Conservation (phyloP, 2,888 invertebrate genomes). For the Stomorhina lunata region DNA sequence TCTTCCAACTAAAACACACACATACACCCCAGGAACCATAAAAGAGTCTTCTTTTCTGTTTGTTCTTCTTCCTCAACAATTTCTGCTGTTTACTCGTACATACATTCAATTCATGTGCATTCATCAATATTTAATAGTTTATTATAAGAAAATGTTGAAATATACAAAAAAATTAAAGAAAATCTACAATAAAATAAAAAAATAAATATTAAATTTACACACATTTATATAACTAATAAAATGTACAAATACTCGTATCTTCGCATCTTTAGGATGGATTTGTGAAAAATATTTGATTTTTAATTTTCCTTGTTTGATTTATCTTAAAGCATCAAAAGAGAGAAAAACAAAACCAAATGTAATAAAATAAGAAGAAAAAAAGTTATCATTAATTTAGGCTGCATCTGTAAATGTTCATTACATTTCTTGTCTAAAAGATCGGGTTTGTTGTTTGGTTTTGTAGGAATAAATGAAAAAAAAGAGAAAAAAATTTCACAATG, state of each 20-base stretch:
- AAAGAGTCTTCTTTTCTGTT: background rate
- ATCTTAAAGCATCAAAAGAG: no score
- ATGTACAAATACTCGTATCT: background rate
- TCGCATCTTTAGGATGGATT: background rate
- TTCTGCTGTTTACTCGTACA: conserved; percentile 25
- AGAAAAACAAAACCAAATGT: conserved; percentile 6
- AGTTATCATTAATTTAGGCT: conserved; percentile 42
- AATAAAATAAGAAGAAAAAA: conserved; percentile 25
- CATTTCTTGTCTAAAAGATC: background rate
- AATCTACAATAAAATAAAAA: conserved; percentile 28
- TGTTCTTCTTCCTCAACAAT: background rate
- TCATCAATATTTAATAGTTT: conserved; percentile 70
- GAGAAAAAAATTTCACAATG: no score
- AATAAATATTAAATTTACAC: background rate
- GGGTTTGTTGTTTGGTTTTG: background rate
- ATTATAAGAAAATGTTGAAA: conserved; percentile 64
- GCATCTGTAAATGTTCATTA: background rate
- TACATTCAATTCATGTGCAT: no score
- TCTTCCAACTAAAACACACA: background rate
- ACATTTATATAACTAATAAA: background rate
- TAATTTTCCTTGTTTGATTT: conserved; percentile 51
- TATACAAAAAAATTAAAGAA: conserved; percentile 37
- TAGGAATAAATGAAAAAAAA: no score
- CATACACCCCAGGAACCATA: background rate
- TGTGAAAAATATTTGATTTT: conserved; percentile 29